A percentile compares a stretch with the other conserved stretches of the same genome.
Conservation (phyloP, 2,797 vertebrate species). For the Argyrosomus regius region DNA sequence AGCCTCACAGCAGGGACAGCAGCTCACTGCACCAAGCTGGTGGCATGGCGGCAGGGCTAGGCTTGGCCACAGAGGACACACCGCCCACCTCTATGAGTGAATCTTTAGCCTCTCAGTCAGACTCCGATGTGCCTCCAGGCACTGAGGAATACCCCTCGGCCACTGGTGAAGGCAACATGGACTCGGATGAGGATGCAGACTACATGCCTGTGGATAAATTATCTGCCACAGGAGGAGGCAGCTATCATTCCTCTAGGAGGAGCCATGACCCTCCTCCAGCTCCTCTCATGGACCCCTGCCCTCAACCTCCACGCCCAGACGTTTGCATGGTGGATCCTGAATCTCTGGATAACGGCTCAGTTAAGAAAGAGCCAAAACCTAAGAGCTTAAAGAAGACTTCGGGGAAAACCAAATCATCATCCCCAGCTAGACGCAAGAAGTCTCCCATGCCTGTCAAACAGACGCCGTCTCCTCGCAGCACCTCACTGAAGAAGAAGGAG, state of each 20-base stretch:
- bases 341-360: constrained; percentile 84
- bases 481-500: constrained; percentile 89
- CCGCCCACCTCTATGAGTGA: constrained; percentile 97
- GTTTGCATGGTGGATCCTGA: constrained; percentile 99
- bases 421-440: constrained; percentile 91
- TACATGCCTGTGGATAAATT: constrained; percentile 95
- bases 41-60: constrained; percentile 80
- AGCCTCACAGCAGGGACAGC: constrained; percentile 67
- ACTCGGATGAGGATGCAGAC: constrained; percentile 96
- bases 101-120: constrained; percentile 94
- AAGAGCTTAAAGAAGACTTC: constrained; percentile 89
- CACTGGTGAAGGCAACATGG: constrained; percentile 91
- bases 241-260: constrained; percentile 83
- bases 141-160: constrained; percentile 94
- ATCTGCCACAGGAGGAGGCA: constrained; percentile 82
- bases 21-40: constrained; percentile 81
- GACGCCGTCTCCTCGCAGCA: constrained; percentile 84
- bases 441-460: constrained; percentile 91
- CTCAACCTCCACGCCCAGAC: constrained; percentile 92
- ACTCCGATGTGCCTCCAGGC: constrained; percentile 93
- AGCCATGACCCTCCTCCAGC: constrained; percentile 91
- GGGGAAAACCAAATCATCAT: constrained; percentile 91
- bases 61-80: constrained; percentile 90
- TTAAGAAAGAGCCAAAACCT: constrained; percentile 93
- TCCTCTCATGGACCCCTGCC: constrained; percentile 90